Conservation (phyloP, 2,113 vertebrate genomes). For the Struthidea cinerea region DNA sequence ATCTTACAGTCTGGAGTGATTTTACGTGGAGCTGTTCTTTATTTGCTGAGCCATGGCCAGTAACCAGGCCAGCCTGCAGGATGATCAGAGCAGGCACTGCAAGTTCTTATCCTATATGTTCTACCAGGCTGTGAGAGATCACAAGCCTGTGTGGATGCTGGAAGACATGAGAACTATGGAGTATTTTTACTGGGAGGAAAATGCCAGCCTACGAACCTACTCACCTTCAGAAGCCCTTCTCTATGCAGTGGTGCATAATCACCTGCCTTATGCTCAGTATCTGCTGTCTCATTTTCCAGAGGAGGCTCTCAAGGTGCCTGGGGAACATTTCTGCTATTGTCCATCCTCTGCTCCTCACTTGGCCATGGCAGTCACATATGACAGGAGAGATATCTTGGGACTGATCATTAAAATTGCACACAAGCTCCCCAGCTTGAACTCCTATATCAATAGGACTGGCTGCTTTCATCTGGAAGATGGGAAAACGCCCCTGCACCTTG, state of each 20-base stretch:
- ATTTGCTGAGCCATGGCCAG: slow-evolving; percentile 65
- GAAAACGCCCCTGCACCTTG: slow-evolving; percentile 82
- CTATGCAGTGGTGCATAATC: slow-evolving; percentile 88
- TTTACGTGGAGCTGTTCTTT: slow-evolving; percentile 35
- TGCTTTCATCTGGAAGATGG: slow-evolving; percentile 79
- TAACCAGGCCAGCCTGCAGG: slow-evolving; percentile 60
- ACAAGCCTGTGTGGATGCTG: slow-evolving; percentile 87
- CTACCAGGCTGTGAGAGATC: slow-evolving; percentile 86
- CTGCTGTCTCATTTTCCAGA: slow-evolving; percentile 78
- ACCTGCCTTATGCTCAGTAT: slow-evolving; percentile 81
- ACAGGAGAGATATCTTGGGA: slow-evolving; percentile 79
- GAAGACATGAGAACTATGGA: slow-evolving; percentile 91
- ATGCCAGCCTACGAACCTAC: slow-evolving; percentile 73
- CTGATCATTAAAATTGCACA: slow-evolving; percentile 82
- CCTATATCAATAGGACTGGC: slow-evolving; percentile 73
- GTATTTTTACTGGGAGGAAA: slow-evolving; percentile 81
- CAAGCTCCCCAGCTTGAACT: slow-evolving; percentile 67
- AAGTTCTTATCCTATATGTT: slow-evolving; percentile 81
- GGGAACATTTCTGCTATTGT: slow-evolving; percentile 82
- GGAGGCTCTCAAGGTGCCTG: slow-evolving; percentile 80
- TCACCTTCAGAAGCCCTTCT: slow-evolving; percentile 86
- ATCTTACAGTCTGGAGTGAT: slow-evolving; percentile 22
- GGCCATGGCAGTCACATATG: slow-evolving; percentile 84
- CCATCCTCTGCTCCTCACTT: slow-evolving; percentile 81
- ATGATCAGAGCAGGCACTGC: slow-evolving; percentile 71